Base-by-base conservation (phyloP, 2,888 invertebrate species). In the Congeria kusceri region DNA sequence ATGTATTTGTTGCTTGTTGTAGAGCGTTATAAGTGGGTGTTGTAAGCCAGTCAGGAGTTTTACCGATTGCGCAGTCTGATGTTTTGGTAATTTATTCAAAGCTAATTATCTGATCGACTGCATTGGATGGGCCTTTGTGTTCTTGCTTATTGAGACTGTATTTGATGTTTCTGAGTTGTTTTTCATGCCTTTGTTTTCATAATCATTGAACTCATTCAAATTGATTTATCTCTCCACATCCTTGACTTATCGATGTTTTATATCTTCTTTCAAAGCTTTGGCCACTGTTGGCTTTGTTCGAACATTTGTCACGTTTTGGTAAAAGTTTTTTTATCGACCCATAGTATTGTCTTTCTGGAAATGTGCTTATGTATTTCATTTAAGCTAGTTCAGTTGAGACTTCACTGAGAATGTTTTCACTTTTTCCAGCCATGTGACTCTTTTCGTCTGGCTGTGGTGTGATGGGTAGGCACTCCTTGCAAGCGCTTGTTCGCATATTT, bases 1-100 rank as follows among this genome's bases (percentile, higher is more conserved):
- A 0, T 3, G 15, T 1, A 64, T 64, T 47, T 64, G 64, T 47
- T 64, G 46, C 1, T 46, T 3, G 11, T 47, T 64, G n/a, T 18
- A 47, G 25, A 64, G 47, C 2, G 62, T 62, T n/a, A 62, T 44
- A 13, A 62, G 25, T 3, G 62, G 62, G n/a, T 62, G 62, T 23
- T 44, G 20, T 7, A 62, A 13, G 1, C 62, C 62, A 4, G 32
- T 62, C 25, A 39, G 13, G 20, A 44, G 62, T 62, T 62, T 62
- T 1, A 62, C 62, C n/a, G 39, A 44, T 13, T 62, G 23, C 9
- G 20, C 56, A 56, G 23, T 15, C n/a, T 11, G 18, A 9, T 15
- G 56, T 20, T 56, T 56, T 56, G 9, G 56, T 56, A 18, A 58
- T 7, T 58, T 58, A 9, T 28, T 58, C 49, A 9, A 49, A 18